Base-by-base conservation (phyloP, 2,113 vertebrate species). In the Lycaon pictus region DNA sequence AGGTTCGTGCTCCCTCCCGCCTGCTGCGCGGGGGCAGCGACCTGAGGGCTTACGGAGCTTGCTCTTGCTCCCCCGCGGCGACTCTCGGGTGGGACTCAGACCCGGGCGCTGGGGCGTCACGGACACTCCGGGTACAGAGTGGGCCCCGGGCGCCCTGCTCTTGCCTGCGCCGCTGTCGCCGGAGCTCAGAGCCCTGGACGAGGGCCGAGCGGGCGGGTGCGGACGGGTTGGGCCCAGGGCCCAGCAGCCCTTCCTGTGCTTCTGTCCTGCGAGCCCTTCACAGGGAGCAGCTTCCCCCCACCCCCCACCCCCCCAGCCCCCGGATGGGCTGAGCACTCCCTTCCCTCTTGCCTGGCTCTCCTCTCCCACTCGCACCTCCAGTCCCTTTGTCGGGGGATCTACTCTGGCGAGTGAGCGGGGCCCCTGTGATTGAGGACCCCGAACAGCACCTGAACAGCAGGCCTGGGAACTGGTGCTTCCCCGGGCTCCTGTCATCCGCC, bases 211-310 rank as follows among this genome's bases (percentile, higher is more conserved):
- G 1, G 43, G 43, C 1, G 43, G 43, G 43, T 43, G 43, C 6
- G 43, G 43, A 5, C 43, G 43, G 43, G 43, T 43, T 43, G 43
- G 43, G 43, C 43, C 43, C 25, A 27, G 43, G 43, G 43, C 43
- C 43, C 25, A 27, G 5, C 43, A 27, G 72, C 43, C 43, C 25
- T 51, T 32, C 27, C 76, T 11, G 51, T 0, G 1, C 0, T 20
- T 25, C 35, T 1, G 25, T 15, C 2, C 10, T 17, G 2, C 0
- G 0, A 22, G 37, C 12, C 0, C 20, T 3, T 37, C 0, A 0
- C 1, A 3, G 4, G 13, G 19, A 35, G 48, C 15, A 3, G 25
- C 5, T 11, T 10, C 35, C 32, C 3, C 48, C 37, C 4, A 43
- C 43, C 22, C 87, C 19, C 22, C 0, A 3, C 10, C 35, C 32